Evolutionary conservation across 2,113 vertebrate genomes (phyloP).

Genomic region (Corynorhinus townsendii): DNA sequence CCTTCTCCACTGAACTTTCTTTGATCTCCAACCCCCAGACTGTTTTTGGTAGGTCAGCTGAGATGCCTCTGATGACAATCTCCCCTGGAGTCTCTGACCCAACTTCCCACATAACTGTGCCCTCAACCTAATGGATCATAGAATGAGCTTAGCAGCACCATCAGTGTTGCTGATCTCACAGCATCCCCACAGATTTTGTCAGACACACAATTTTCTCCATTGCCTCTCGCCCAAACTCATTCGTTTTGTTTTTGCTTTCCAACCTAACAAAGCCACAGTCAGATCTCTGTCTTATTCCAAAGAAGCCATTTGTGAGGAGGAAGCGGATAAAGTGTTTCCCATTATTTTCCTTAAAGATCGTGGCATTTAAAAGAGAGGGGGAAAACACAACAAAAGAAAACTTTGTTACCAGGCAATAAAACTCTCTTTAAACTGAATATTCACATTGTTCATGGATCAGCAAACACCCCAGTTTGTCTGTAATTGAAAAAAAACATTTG

Average conservation of each 20-base stretch:
- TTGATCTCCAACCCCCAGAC: not conserved
- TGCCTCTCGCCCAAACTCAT: not conserved
- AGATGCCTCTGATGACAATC: not conserved
- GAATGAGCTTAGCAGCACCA: not conserved
- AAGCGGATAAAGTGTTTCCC: not conserved
- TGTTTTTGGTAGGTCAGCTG: not conserved
- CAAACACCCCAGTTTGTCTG: constrained; percentile 43
- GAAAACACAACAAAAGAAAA: not conserved
- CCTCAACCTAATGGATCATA: not conserved
- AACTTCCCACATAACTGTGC: not conserved
- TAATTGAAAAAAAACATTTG: constrained; percentile 59
- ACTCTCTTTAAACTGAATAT: constrained; percentile 47
- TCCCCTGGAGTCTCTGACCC: not conserved
- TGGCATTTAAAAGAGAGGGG: constrained; percentile 29
- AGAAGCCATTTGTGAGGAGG: constrained; percentile 5
- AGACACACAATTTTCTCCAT: not conserved
- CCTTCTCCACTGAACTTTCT: not conserved
- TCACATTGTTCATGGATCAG: constrained; percentile 55
- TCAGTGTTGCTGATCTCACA: rapidly evolving
- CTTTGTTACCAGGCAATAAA: constrained; percentile 40
- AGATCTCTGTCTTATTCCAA: not conserved
- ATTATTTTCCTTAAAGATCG: constrained; percentile 2
- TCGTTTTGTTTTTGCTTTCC: not conserved
- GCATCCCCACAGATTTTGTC: not conserved
- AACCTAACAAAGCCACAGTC: not conserved